Evolutionary conservation across 2,888 invertebrate species (phyloP).

Genomic region (Drosophila ezoana): DNA sequence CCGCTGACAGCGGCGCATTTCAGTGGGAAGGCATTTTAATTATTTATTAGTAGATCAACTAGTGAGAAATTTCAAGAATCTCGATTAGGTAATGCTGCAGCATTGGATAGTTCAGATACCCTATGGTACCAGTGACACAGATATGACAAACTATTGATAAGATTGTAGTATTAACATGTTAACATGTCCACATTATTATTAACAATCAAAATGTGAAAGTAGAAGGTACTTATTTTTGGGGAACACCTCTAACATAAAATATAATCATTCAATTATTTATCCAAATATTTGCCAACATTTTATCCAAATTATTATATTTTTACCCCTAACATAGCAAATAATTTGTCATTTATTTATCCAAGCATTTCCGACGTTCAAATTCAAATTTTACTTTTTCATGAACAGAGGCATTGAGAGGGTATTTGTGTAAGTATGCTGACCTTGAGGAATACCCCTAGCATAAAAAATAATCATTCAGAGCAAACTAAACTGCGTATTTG

Average conservation of each 20-base stretch:
- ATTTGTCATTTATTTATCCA: too few relatives aligned
- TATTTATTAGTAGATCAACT: slow-evolving; percentile 59
- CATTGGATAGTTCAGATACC: slow-evolving; percentile 7
- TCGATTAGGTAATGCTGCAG: slow-evolving; percentile 26
- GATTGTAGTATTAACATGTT: slow-evolving; percentile 1
- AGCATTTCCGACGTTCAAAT: too few relatives aligned
- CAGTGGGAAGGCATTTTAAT: slow-evolving; percentile 59
- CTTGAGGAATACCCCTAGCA: background rate
- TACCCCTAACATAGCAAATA: too few relatives aligned
- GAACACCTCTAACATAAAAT: too few relatives aligned
- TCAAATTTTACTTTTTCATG: too few relatives aligned
- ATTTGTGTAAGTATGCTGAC: background rate
- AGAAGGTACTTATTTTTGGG: too few relatives aligned
- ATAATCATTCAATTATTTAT: too few relatives aligned
- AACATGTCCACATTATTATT: too few relatives aligned
- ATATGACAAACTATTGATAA: background rate
- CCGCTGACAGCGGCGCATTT: slow-evolving; percentile 31
- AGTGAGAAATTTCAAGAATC: slow-evolving; percentile 64
- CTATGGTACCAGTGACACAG: background rate
- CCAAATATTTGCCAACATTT: too few relatives aligned
- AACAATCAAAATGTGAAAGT: too few relatives aligned
- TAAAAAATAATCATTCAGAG: slow-evolving; percentile 17
- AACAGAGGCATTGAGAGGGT: slow-evolving; percentile 18
- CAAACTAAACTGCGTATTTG: slow-evolving; percentile 41
- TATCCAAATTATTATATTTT: too few relatives aligned